A percentile compares a stretch with the other conserved stretches of the same genome.
Evolutionary conservation across 2,113 vertebrate species (phyloP).

Genomic region (Calyptommatus sinebrachiatus): DNA sequence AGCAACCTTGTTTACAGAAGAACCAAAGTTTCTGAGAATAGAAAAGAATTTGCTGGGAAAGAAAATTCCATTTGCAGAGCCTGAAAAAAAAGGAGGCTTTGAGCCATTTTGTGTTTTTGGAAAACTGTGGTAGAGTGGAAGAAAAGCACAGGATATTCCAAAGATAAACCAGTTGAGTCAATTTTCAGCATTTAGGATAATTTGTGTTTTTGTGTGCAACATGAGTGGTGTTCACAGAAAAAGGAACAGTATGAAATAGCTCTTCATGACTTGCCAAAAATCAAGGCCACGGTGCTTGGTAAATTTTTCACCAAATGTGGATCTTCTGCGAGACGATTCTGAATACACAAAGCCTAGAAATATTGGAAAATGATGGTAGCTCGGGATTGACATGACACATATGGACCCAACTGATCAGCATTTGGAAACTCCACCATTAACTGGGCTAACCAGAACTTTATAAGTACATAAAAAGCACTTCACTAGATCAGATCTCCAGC

Average conservation of each 20-base stretch:
- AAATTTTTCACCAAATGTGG: neutral
- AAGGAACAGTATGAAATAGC: neutral
- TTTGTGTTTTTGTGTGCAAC: neutral
- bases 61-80: neutral
- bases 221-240: too few species aligned
- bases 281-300: neutral
- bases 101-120: neutral
- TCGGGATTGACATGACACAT: neutral
- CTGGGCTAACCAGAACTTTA: too few species aligned
- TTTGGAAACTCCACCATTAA: too few species aligned
- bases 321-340: neutral
- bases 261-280: neutral
- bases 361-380: neutral
- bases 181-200: neutral
- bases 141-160: neutral
- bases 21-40: conserved; percentile 5
- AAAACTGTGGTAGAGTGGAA: neutral
- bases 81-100: conserved; percentile 8
- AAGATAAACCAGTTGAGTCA: neutral
- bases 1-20: neutral
- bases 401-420: neutral
- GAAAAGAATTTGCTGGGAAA: conserved; percentile 8
- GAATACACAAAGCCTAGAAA: neutral
- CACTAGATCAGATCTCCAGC: too few species aligned
- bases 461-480: too few species aligned